phyloP scores from a whole-genome alignment of 2,888 invertebrate species.

The Tinea trinotella region DNA sequence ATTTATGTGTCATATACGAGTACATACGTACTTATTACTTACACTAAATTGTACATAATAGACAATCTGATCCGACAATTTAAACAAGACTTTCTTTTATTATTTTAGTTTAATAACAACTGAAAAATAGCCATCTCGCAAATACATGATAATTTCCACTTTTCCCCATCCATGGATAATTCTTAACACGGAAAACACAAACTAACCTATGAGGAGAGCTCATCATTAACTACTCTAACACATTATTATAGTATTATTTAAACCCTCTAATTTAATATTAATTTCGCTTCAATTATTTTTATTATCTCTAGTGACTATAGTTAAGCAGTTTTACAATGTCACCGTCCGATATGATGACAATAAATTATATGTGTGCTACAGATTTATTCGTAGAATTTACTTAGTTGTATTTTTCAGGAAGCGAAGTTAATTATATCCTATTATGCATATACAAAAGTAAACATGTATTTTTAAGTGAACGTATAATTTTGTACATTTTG shows the following conservation, averaged over 20 bases:
- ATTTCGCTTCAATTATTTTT: conserved; percentile 64
- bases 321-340: conserved; percentile 60
- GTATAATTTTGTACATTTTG: too few species aligned
- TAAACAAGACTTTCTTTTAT: too few species aligned
- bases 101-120: too few species aligned
- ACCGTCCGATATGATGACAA: conserved; percentile 38
- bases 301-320: conserved; percentile 60
- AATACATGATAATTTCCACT: too few species aligned
- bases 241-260: conserved; percentile 60
- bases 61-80: too few species aligned
- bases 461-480: too few species aligned
- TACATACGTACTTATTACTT: too few species aligned
- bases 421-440: conserved; percentile 5
- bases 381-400: conserved; percentile 12
- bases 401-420: conserved; percentile 15
- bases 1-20: too few species aligned
- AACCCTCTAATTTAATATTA: conserved; percentile 66
- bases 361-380: conserved; percentile 59
- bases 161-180: background rate
- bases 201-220: background rate
- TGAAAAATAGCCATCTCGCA: too few species aligned
- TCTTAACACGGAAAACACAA: background rate
- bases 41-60: too few species aligned
- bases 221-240: conserved; percentile 41
- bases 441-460: background rate